Evolutionary conservation across 2,113 vertebrate species (phyloP).

Genomic region (Marcusenius ussheri): DNA sequence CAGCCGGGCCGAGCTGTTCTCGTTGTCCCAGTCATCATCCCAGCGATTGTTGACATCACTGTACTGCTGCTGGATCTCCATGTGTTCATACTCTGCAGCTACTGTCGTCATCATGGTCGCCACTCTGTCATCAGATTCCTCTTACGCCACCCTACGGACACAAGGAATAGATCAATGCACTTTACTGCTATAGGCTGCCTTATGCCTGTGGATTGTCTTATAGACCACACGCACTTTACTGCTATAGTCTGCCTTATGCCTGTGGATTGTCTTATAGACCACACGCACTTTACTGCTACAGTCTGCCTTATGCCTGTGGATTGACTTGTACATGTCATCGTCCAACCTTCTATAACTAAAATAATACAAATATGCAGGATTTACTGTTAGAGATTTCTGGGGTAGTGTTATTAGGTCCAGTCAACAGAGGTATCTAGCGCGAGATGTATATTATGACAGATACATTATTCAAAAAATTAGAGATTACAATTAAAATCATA

Average conservation of each 20-base stretch:
- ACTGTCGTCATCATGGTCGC: constrained; percentile 80
- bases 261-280: no score
- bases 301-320: background rate
- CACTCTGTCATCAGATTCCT: constrained; percentile 53
- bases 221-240: background rate
- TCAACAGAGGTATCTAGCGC: background rate
- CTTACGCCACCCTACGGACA: constrained; percentile 53
- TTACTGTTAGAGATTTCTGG: background rate
- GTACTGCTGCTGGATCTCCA: constrained; percentile 93
- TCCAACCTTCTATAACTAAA: background rate
- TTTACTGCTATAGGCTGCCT: background rate
- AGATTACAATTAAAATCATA: background rate
- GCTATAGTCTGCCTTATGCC: background rate
- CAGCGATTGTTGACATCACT: constrained; percentile 95
- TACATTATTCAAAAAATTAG: background rate
- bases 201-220: background rate
- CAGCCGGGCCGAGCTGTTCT: constrained; percentile 91
- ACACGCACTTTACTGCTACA: background rate
- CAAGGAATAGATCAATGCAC: background rate
- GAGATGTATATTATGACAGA: background rate
- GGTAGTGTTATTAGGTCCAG: background rate
- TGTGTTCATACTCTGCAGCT: constrained; percentile 86
- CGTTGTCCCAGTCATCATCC: constrained; percentile 97
- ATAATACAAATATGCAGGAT: background rate
- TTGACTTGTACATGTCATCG: background rate